Conservation (phyloP, 1,140 invertebrate species). For the Coenobita brevimanus region DNA sequence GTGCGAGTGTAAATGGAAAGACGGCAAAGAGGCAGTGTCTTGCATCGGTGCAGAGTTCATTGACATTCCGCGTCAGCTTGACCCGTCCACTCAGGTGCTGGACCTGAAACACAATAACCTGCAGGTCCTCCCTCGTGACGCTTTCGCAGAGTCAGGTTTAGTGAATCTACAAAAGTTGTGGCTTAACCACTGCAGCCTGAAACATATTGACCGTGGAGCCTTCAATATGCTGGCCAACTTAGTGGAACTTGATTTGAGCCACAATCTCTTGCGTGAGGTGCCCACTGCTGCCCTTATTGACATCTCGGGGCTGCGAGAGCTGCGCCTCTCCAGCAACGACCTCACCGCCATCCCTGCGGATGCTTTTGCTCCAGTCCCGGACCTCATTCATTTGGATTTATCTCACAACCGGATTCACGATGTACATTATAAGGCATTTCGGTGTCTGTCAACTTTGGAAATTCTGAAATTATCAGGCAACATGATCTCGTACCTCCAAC, state of each 20-base stretch:
- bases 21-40: conserved; percentile 91
- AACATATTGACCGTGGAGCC: conserved; percentile 87
- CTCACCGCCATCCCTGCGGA: conserved; percentile 81
- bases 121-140: conserved; percentile 87
- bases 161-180: conserved; percentile 81
- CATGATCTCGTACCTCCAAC: conserved; percentile 78
- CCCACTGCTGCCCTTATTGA: conserved; percentile 82
- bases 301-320: conserved; percentile 83
- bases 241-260: conserved; percentile 85
- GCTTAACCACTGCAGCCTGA: conserved; percentile 80
- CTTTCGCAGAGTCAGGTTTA: conserved; percentile 84
- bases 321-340: conserved; percentile 83
- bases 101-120: conserved; percentile 80
- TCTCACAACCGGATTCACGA: conserved; percentile 80
- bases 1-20: conserved; percentile 93
- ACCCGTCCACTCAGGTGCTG: conserved; percentile 67
- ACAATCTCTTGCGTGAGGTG: conserved; percentile 80
- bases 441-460: conserved; percentile 81
- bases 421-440: conserved; percentile 82
- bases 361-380: conserved; percentile 80
- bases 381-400: conserved; percentile 83
- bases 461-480: conserved; percentile 86
- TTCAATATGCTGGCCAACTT: conserved; percentile 89
- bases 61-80: conserved; percentile 58
- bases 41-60: conserved; percentile 80